phyloP scores from a whole-genome alignment of 2,113 vertebrate species.

The Thomomys bottae region DNA sequence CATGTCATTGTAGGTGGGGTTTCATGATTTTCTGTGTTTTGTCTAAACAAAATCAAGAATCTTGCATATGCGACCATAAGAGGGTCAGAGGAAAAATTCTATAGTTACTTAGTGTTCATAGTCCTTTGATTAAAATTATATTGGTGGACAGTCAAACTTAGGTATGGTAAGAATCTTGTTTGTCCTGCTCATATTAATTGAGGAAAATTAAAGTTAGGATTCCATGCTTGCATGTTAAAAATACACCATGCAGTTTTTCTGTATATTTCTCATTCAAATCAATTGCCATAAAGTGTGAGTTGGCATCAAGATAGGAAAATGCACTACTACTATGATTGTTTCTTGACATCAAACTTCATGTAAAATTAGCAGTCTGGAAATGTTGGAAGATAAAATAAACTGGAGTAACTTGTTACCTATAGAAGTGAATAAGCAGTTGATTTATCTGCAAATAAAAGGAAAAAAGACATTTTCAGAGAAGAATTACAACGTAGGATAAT shows the following conservation, averaged over 20 bases:
- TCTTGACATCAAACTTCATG: background rate
- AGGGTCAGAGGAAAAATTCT: background rate
- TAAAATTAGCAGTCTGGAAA: background rate
- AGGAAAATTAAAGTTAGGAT: background rate
- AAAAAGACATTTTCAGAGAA: background rate
- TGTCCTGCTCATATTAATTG: rapidly evolving
- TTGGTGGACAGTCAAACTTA: background rate
- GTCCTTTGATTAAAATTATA: background rate
- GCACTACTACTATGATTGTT: background rate
- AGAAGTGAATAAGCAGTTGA: background rate
- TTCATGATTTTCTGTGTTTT: background rate
- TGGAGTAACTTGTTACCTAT: background rate
- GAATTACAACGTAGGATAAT: background rate
- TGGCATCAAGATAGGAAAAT: background rate
- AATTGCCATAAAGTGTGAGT: background rate
- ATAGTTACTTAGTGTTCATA: background rate
- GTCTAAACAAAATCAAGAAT: background rate
- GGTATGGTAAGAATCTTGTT: background rate
- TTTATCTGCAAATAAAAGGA: background rate
- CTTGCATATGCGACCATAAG: background rate
- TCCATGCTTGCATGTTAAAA: background rate
- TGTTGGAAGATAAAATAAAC: background rate
- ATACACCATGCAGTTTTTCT: rapidly evolving
- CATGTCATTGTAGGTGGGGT: rapidly evolving
- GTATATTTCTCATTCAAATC: background rate